Percentiles rank a stretch among this genome's conserved stretches.
phyloP scores from a whole-genome alignment of 2,797 vertebrate genomes.

The Malurus leucopterus region DNA sequence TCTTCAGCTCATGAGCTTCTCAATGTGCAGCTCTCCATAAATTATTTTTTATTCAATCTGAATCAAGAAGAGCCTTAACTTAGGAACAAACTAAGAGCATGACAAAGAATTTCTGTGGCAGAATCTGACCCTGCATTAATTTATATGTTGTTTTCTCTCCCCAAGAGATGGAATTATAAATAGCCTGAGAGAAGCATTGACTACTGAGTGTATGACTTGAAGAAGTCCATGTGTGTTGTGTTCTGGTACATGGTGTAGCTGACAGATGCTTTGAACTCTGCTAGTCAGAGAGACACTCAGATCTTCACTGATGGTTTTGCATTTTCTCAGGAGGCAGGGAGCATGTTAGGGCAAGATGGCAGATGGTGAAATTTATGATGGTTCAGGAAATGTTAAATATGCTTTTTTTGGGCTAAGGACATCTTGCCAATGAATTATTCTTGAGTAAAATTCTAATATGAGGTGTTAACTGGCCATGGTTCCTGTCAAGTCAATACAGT shows the following conservation, averaged over 20 bases:
- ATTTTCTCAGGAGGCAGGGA: neutral
- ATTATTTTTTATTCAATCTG: neutral
- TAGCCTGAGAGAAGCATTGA: neutral
- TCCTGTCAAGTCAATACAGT: neutral
- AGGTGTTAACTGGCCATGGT: neutral
- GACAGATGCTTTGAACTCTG: neutral
- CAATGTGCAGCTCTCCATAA: neutral
- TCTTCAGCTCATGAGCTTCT: neutral
- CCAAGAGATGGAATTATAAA: neutral
- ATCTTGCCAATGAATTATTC: neutral
- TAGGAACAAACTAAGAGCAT: neutral
- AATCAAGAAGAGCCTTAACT: neutral
- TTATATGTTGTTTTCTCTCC: neutral
- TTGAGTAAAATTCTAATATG: neutral
- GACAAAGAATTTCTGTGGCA: neutral
- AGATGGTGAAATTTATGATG: neutral
- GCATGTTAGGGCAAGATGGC: neutral
- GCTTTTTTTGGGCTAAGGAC: neutral
- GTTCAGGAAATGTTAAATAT: neutral
- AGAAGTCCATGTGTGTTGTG: neutral
- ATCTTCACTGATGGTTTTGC: neutral
- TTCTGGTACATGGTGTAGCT: neutral
- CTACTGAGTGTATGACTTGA: neutral
- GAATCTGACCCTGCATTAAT: neutral
- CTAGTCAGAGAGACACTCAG: neutral